phyloP scores from a whole-genome alignment of 2,797 vertebrate genomes.

The Ibycter americanus region DNA sequence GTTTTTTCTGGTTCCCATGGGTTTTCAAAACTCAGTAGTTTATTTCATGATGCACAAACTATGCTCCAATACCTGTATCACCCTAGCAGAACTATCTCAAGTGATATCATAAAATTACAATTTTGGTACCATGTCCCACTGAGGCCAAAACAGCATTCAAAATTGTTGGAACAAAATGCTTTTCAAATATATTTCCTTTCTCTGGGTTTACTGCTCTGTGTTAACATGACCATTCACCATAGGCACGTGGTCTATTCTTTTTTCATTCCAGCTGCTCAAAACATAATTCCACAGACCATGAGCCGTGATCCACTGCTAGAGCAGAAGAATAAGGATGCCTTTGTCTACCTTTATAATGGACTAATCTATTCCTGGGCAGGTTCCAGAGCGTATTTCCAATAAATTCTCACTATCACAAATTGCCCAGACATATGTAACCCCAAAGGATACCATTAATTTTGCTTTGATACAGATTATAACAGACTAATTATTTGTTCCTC shows the following conservation, averaged over 20 bases:
- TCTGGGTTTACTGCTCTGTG: not conserved
- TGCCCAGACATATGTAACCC: not conserved
- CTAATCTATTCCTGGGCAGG: constrained; percentile 3
- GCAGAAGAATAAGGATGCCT: not conserved
- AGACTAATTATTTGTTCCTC: constrained; percentile 26
- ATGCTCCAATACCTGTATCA: not conserved
- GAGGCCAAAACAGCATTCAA: not conserved
- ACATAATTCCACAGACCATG: rapidly evolving
- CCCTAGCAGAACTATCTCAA: not conserved
- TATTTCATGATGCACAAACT: not conserved
- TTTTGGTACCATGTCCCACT: not conserved
- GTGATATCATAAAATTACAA: not conserved
- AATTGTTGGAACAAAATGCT: not conserved
- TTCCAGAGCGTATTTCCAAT: constrained; percentile 20
- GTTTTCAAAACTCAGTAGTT: not conserved
- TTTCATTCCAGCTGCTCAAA: not conserved
- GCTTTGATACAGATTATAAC: not conserved
- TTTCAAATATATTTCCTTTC: not conserved
- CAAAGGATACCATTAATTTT: constrained; percentile 22
- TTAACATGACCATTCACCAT: not conserved
- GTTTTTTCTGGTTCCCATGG: not conserved
- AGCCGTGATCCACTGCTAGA: not conserved
- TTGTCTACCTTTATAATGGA: not conserved
- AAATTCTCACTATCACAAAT: not conserved
- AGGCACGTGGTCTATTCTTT: not conserved